Percentiles rank a stretch among this genome's conserved stretches.
phyloP scores from a whole-genome alignment of 1,140 invertebrate species.

The Diachasma alloeum region DNA sequence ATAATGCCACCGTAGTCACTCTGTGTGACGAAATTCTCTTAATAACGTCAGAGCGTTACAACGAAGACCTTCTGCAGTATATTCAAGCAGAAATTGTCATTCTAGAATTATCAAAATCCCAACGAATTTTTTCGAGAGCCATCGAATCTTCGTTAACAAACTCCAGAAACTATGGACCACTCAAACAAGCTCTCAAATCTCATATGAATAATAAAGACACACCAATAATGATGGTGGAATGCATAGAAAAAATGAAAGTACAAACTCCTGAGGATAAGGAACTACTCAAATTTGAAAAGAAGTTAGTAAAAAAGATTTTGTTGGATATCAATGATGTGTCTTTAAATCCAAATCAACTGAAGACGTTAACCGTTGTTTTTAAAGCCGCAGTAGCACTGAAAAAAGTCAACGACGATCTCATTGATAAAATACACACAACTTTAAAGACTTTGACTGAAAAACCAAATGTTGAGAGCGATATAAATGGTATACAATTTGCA shows the following conservation, averaged over 20 bases:
- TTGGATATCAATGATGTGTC: conserved; percentile 28
- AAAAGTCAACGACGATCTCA: conserved; percentile 34
- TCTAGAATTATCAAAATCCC: conserved; percentile 31
- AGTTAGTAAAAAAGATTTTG: conserved; percentile 33
- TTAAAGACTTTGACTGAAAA: conserved; percentile 39
- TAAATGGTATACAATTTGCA: conserved; percentile 26
- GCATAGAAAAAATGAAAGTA: conserved; percentile 35
- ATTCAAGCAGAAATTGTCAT: conserved; percentile 36
- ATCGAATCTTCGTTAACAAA: conserved; percentile 38
- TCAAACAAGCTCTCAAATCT: neutral
- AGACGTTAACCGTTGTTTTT: conserved; percentile 36
- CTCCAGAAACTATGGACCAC: conserved; percentile 24
- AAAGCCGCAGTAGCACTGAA: conserved; percentile 28
- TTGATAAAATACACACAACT: conserved; percentile 26
- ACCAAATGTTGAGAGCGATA: neutral
- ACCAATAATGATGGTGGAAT: conserved; percentile 36
- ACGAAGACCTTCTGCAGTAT: conserved; percentile 40
- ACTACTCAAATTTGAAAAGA: conserved; percentile 39
- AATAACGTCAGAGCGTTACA: conserved; percentile 39
- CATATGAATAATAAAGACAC: conserved; percentile 11
- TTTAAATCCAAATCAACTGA: conserved; percentile 29
- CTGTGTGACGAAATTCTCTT: conserved; percentile 35
- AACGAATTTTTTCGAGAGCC: conserved; percentile 27
- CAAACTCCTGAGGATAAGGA: conserved; percentile 39
- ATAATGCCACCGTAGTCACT: conserved; percentile 25